Percentiles rank a stretch among this genome's conserved stretches.
phyloP scores from a whole-genome alignment of 30 jellyfish, hydroid and myxozoan genomes.

The Aurelia sp. region DNA sequence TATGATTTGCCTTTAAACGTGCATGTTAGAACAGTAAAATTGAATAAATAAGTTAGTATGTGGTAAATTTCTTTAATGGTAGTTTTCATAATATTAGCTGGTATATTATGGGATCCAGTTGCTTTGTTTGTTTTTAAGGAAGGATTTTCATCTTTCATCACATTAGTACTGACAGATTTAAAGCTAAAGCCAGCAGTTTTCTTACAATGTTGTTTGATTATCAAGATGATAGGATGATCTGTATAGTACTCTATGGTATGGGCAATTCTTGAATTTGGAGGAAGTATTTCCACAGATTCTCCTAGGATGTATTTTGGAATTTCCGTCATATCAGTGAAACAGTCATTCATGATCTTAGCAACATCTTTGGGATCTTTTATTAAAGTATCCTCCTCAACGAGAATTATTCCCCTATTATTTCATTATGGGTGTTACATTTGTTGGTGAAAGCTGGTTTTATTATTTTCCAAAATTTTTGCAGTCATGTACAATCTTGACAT shows the following conservation, averaged over 20 bases:
- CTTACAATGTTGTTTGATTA: conserved; percentile 18
- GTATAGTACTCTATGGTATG: conserved; percentile 26
- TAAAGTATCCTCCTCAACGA: conserved; percentile 18
- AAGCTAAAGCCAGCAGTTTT: conserved; percentile 18
- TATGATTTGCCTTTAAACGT: no score
- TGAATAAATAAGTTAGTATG: no score
- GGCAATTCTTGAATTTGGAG: conserved; percentile 6
- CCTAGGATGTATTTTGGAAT: conserved; percentile 14
- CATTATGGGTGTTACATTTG: not conserved
- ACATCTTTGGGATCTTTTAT: conserved; percentile 27
- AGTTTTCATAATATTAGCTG: no score
- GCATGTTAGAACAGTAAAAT: no score
- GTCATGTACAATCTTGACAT: not conserved
- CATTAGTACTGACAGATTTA: not conserved
- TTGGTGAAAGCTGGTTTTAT: conserved; percentile 1
- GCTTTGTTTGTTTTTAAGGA: conserved; percentile 11
- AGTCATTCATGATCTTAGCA: conserved; percentile 49
- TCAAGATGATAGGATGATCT: conserved; percentile 57
- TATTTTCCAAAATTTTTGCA: conserved; percentile 13
- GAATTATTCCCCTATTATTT: no score
- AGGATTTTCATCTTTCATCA: not conserved
- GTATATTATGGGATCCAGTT: conserved; percentile 9
- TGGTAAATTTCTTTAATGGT: no score
- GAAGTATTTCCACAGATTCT: conserved; percentile 1
- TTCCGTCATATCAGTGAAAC: conserved; percentile 24